These are phyloP conservation scores for Drosophila pseudotalamancana DNA, from an alignment of 2,888 invertebrate species.

Conservation along the genomic window DNA sequence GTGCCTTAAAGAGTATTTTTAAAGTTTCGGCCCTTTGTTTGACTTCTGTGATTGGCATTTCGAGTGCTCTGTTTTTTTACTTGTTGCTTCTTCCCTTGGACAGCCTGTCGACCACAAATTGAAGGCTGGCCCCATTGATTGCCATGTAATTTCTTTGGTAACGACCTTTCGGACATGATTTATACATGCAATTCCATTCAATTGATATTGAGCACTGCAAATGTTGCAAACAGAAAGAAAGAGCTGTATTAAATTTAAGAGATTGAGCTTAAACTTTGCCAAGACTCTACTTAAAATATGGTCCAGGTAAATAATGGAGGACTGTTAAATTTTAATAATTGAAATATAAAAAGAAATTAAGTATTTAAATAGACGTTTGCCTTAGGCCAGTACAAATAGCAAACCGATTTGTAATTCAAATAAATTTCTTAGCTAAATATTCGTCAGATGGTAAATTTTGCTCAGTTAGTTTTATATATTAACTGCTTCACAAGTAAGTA, in stretches of 20 bases:
- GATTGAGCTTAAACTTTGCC: constrained; percentile 1
- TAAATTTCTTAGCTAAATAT: no score
- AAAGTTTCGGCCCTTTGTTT: background rate
- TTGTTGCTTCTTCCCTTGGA: constrained; percentile 45
- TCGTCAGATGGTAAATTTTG: no score
- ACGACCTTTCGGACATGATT: constrained; percentile 36
- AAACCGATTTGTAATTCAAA: no score
- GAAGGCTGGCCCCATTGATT: constrained; percentile 34
- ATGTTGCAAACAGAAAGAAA: background rate
- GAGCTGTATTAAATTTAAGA: background rate
- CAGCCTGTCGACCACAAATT: constrained; percentile 39
- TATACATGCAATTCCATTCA: constrained; percentile 24
- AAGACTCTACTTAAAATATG: background rate
- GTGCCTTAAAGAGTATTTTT: constrained; percentile 18
- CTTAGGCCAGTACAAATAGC: no score
- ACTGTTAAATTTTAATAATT: no score
- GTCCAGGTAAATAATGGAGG: no score
- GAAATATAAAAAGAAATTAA: no score
- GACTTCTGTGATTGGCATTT: background rate
- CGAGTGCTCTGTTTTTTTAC: constrained; percentile 23
- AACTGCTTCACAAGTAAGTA: no score
- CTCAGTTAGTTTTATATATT: no score
- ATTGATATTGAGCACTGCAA: constrained; percentile 15
- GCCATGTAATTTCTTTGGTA: constrained; percentile 41
- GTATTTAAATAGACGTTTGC: no score